Evolutionary conservation across 2,113 vertebrate species (phyloP), one percentile per base, ranked within the genome.

Genomic region (Ardeotis arabs): DNA sequence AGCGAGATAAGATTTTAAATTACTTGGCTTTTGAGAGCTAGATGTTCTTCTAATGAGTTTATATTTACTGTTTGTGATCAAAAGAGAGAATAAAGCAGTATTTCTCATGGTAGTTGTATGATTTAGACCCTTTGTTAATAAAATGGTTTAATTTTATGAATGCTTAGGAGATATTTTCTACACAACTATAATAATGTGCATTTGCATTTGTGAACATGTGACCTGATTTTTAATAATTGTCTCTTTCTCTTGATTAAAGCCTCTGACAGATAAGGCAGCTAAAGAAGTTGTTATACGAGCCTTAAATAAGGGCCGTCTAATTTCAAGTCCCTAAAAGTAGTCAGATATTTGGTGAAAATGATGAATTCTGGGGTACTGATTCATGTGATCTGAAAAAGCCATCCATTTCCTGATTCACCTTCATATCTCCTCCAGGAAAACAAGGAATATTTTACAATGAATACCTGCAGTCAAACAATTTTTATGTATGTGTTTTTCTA

Each of bases 351-450:
- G 98, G 98, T 98, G 98, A 97, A 98, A 94, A 96, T 98, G 98
- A 98, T 98, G 98, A 98, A 63, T 94, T 92, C 53, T 95, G 31
- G 96, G 97, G 91, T 95, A 80, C 97, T 98, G 98, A 98, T 97
- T 97, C 90, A 93, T 97, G 76, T 98, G 98, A 98, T 84, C 90
- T 89, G 97, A 98, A 97, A 98, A 98, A 84, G 98, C 97, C 98
- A 98, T 98, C 98, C 98, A 98, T 98, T 98, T 98, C 97, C 98
- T 98, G 98, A 98, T 98, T 98, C 98, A 98, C 98, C 98, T 90
- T 94, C 41, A 82, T 82, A 53, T 93, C 62, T 85, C 55, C 39
- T 74, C 33, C 31, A 58, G 25, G 17, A n/a, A 49, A 35, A 55
- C 28, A 28, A 6, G 4, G 9, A 56, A 52, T 37, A 31, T 47